phyloP scores from a whole-genome alignment of 35 echinoderm and acorn worm species.

The Acanthaster planci region DNA sequence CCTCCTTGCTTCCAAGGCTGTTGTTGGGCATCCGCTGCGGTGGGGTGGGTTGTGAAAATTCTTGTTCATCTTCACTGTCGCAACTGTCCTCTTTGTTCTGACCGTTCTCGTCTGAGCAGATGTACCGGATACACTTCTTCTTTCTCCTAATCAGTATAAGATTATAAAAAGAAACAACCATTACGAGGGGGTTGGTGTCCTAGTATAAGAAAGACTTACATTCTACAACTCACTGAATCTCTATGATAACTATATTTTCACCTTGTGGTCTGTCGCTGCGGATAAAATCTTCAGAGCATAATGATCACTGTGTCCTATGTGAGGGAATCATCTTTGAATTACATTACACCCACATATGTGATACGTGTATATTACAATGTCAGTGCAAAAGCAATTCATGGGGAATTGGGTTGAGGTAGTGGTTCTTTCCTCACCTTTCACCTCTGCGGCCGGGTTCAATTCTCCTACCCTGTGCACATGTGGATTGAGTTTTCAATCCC shows the following conservation, averaged over 20 bases:
- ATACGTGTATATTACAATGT: too few species aligned
- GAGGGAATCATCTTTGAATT: too few species aligned
- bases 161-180: background rate
- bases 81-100: conserved; percentile 68
- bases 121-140: conserved; percentile 98
- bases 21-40: conserved; percentile 1
- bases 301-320: too few species aligned
- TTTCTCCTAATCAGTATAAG: conserved; percentile 71
- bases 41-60: conserved; percentile 4
- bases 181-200: background rate
- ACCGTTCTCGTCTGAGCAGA: conserved; percentile 82
- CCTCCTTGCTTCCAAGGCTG: conserved; percentile 9
- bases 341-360: too few species aligned
- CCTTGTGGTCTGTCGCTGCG: too few species aligned
- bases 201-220: background rate
- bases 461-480: too few species aligned
- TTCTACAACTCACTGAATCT: background rate
- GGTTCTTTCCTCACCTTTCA: too few species aligned
- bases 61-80: conserved; percentile 60
- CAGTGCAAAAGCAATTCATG: too few species aligned
- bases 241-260: background rate
- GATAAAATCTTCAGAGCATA: too few species aligned
- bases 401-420: too few species aligned
- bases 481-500: too few species aligned
- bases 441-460: too few species aligned